Evolutionary conservation across 1,140 invertebrate genomes (phyloP), one percentile per base, ranked within the genome.

Genomic region (Carcinoscorpius rotundicauda): DNA sequence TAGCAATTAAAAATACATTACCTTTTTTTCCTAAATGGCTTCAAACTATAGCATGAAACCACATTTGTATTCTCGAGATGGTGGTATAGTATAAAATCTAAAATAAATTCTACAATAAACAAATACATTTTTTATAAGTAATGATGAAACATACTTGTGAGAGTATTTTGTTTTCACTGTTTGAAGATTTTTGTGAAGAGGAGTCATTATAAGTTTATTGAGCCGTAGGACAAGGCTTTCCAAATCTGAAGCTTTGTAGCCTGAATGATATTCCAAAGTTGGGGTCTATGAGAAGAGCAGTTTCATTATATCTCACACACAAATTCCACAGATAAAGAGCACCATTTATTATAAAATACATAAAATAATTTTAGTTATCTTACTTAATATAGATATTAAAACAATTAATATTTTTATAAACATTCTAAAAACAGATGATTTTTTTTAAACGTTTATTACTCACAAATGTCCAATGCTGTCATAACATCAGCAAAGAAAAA

Each of bases 151-250:
- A 82, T 80, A 87, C 86, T 87, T 87, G 76, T 98, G 94, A 51
- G 89, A 93, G 76, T 98, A 98, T 80, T 98, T 98, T 74, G 87
- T 91, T 60, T 85, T 80, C 67, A 98, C 87, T 57, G 93, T 95
- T 74, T 86, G 85, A 59, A 93, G 79, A 64, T 86, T 82, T 59
- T 85, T 82, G 72, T 86, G 86, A 9, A 84, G 84, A 70, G 86
- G 86, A 68, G 84, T 83, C 72, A 86, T 84, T 3, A 97, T 78
- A 63, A 86, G 84, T 53, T 83, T 81, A 77, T 97, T 95, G 51
- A 97, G 80, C 52, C 82, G 73, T 49, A 83, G 72, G 49, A 86
- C 83, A 29, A 93, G 80, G 11, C 86, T 81, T 49, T 82, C 81
- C 63, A 98, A 82, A 3, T 97, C 88, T 53, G 82, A 76, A 52